phyloP scores from a whole-genome alignment of 2,888 invertebrate species.

The Polyploca ridens region DNA sequence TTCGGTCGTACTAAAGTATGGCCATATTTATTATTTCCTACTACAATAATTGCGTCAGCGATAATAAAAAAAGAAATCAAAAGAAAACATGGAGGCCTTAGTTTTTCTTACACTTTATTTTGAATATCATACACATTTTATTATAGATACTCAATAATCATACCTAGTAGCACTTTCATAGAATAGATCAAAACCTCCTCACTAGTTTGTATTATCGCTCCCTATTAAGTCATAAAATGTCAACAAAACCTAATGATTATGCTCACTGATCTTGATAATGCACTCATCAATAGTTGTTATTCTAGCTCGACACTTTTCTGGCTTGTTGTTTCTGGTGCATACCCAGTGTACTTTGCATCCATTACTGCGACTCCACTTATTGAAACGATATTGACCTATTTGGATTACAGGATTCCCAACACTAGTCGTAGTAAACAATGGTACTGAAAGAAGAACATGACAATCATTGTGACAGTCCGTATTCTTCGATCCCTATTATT shows the following conservation, averaged over 20 bases:
- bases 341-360: slow-evolving; percentile 61
- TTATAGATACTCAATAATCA: no score
- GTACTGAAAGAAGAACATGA: slow-evolving; percentile 2
- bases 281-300: not conserved
- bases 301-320: slow-evolving; percentile 47
- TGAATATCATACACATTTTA: no score
- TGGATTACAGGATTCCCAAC: slow-evolving; percentile 50
- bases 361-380: slow-evolving; percentile 56
- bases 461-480: slow-evolving; percentile 15
- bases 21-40: no score
- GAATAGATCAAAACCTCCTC: no score
- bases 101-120: no score
- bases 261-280: not conserved
- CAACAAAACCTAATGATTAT: not conserved
- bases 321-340: slow-evolving; percentile 50
- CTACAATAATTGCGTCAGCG: no score
- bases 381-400: slow-evolving; percentile 55
- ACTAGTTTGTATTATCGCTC: no score
- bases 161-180: no score
- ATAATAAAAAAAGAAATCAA: no score
- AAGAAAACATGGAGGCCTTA: no score
- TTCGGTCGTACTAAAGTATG: no score
- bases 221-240: not conserved
- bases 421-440: not conserved
- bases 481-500: no score